Evolutionary conservation across 64 coral and sea anemone genomes (phyloP).

Genomic region (Cladopsammia gracilis): DNA sequence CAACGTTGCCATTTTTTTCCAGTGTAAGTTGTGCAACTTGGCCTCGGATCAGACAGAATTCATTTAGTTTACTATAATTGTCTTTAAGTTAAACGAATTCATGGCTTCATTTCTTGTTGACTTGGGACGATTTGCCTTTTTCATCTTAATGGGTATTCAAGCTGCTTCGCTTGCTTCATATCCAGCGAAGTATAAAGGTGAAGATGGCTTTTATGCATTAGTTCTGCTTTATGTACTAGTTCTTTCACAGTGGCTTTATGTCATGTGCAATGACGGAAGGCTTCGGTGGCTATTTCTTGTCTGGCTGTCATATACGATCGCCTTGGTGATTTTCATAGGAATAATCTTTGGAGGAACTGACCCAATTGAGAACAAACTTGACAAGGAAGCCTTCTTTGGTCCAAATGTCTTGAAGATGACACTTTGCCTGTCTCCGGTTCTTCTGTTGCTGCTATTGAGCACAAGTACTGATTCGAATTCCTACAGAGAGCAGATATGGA

Average conservation of each 20-base stretch:
- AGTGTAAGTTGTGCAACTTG: too few relatives aligned
- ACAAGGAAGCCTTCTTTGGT: constrained; percentile 59
- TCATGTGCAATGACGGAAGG: neutral
- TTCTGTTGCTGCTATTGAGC: constrained; percentile 56
- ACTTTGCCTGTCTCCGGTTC: constrained; percentile 12
- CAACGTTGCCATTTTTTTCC: too few relatives aligned
- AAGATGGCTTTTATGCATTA: neutral
- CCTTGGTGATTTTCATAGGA: constrained; percentile 3
- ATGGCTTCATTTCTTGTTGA: neutral
- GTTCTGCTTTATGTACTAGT: neutral
- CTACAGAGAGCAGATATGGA: neutral
- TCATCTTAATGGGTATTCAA: neutral
- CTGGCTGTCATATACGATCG: neutral
- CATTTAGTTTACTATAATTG: too few relatives aligned
- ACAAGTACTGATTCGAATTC: neutral
- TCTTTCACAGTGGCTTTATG: neutral
- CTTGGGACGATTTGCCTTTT: neutral
- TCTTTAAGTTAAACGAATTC: too few relatives aligned
- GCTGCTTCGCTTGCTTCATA: neutral
- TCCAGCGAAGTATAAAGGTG: constrained; percentile 5
- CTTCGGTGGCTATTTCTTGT: constrained; percentile 19
- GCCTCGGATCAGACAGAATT: too few relatives aligned
- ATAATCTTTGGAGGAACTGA: constrained; percentile 25
- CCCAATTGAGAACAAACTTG: constrained; percentile 42
- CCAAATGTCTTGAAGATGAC: constrained; percentile 68